Conservation (phyloP, 53 echinoderm and acorn worm genomes). For the Astropecten irregularis region DNA sequence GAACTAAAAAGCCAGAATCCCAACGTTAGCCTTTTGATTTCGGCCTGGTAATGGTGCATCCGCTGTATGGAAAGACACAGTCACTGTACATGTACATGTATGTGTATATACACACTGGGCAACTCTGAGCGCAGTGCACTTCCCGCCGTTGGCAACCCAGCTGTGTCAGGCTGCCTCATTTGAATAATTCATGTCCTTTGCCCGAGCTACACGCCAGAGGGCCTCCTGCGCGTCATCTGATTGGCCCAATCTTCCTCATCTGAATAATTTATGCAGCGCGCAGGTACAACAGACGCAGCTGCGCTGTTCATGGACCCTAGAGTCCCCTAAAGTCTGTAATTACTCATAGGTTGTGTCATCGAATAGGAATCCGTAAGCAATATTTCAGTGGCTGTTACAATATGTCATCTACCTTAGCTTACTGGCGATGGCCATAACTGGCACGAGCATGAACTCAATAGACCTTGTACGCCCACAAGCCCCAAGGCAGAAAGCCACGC, state of each 20-base stretch:
- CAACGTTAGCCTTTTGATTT: constrained; percentile 8
- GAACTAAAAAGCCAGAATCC: not conserved
- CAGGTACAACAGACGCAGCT: not conserved
- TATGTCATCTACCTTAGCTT: too few relatives aligned
- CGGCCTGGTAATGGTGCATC: constrained; percentile 34
- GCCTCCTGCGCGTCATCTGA: not conserved
- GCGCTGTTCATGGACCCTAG: too few relatives aligned
- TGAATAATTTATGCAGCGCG: not conserved
- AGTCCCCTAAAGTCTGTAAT: not conserved
- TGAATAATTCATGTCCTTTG: constrained; percentile 45
- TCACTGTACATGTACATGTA: too few relatives aligned
- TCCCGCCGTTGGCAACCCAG: constrained; percentile 10
- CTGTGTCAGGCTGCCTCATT: constrained; percentile 3
- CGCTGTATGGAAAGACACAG: not conserved
- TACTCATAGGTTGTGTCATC: not conserved
- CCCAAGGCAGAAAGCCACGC: too few relatives aligned
- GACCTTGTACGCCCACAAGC: too few relatives aligned
- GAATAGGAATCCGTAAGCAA: not conserved
- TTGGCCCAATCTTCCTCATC: not conserved
- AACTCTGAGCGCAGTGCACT: constrained; percentile 7
- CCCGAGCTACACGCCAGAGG: not conserved
- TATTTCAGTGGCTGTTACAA: too few relatives aligned
- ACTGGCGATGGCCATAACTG: too few relatives aligned
- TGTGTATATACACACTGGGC: too few relatives aligned
- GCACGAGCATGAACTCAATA: too few relatives aligned